phyloP scores from a whole-genome alignment of 2,797 vertebrate genomes.

The Dryobates pubescens region DNA sequence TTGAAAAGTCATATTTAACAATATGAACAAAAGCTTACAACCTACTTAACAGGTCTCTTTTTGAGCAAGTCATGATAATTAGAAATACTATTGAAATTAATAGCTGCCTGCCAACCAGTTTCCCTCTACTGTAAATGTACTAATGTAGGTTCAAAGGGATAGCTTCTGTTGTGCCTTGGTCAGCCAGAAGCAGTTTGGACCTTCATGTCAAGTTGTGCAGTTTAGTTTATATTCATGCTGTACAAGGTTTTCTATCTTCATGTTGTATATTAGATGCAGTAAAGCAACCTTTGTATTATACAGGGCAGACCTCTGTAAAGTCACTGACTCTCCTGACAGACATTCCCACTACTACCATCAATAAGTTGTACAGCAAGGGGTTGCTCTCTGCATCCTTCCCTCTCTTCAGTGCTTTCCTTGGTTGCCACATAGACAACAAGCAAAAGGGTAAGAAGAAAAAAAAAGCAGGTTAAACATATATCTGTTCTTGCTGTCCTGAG shows the following conservation, averaged over 20 bases:
- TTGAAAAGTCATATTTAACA: constrained; percentile 9
- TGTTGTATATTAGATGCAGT: neutral
- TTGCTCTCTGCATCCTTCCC: neutral
- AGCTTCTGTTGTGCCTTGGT: neutral
- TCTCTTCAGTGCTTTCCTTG: neutral
- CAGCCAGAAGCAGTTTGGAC: neutral
- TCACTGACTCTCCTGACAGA: neutral
- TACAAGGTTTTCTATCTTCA: neutral
- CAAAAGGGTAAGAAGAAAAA: neutral
- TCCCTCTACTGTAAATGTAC: neutral
- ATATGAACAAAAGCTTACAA: neutral
- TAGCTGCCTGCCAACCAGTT: neutral
- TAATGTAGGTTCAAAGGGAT: neutral
- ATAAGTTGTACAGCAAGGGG: fast-evolving
- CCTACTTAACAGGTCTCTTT: neutral
- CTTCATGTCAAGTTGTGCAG: neutral
- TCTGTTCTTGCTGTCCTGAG: neutral
- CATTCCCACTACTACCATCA: neutral
- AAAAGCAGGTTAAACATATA: neutral
- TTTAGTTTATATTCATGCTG: neutral
- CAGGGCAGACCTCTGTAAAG: neutral
- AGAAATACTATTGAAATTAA: neutral
- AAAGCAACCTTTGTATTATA: neutral
- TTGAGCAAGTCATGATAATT: neutral
- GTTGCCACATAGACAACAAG: fast-evolving